Conservation (phyloP, 2,888 invertebrate species). For the Sphaerophoria rueppellii region DNA sequence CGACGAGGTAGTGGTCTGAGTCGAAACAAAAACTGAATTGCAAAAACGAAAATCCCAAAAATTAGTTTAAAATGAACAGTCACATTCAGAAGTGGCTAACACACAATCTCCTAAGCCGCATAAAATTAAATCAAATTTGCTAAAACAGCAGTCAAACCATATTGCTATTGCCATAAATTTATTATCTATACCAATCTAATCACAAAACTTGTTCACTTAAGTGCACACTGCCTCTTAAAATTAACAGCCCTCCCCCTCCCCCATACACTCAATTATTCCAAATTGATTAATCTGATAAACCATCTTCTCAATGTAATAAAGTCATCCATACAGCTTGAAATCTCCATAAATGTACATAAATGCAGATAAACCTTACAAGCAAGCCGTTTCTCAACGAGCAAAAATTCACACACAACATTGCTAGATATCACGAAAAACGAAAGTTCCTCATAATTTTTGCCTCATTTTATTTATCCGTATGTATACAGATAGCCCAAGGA, state of each 20-base stretch:
- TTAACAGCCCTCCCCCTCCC: constrained; percentile 4
- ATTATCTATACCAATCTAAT: constrained; percentile 42
- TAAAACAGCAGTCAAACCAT: background rate
- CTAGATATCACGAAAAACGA: constrained; percentile 52
- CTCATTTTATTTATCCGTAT: background rate
- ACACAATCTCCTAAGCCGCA: constrained; percentile 12
- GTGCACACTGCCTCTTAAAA: constrained; percentile 23
- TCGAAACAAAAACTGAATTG: too few species aligned
- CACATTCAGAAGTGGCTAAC: background rate
- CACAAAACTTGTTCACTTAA: constrained; percentile 57
- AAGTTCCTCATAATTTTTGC: constrained; percentile 43
- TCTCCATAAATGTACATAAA: background rate
- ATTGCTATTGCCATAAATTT: constrained; percentile 42
- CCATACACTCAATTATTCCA: constrained; percentile 31
- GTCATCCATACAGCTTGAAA: background rate
- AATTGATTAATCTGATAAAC: constrained; percentile 60
- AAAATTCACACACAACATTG: constrained; percentile 17
- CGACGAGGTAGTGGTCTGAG: too few species aligned
- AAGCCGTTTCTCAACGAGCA: constrained; percentile 29
- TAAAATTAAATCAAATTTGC: background rate
- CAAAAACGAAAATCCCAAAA: background rate
- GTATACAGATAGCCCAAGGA: background rate
- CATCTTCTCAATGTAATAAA: background rate
- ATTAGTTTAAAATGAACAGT: background rate
- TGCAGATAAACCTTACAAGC: background rate